Evolutionary conservation across 2,113 vertebrate genomes (phyloP).

Genomic region (Rhadina sibilatrix): DNA sequence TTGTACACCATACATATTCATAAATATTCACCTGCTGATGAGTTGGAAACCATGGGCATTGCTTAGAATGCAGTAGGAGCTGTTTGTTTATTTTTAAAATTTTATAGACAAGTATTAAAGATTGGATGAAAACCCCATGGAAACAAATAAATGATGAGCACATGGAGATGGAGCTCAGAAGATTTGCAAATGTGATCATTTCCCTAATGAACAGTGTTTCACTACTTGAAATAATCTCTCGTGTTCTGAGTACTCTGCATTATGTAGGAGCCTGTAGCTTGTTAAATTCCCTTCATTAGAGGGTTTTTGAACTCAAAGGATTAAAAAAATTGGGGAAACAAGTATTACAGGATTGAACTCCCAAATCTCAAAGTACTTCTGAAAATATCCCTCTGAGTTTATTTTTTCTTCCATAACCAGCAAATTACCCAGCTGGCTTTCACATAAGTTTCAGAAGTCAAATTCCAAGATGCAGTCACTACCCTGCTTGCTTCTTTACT

Average conservation of each 20-base stretch:
- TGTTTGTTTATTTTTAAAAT: slow-evolving; percentile 52
- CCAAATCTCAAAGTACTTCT: slow-evolving; percentile 30
- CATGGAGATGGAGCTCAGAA: slow-evolving; percentile 83
- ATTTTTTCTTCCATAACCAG: neutral
- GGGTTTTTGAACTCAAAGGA: slow-evolving; percentile 36
- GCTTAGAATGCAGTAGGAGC: slow-evolving; percentile 4
- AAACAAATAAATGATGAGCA: slow-evolving; percentile 87
- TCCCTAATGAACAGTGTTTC: slow-evolving; percentile 46
- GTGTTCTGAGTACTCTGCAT: slow-evolving; percentile 40
- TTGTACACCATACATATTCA: slow-evolving; percentile 43
- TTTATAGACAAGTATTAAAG: slow-evolving; percentile 82
- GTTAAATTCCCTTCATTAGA: slow-evolving; percentile 53
- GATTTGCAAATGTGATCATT: slow-evolving; percentile 80
- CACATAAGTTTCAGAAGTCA: neutral
- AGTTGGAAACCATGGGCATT: neutral
- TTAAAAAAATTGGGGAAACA: slow-evolving; percentile 36
- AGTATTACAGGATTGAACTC: slow-evolving; percentile 25
- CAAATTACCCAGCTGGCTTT: neutral
- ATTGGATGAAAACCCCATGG: slow-evolving; percentile 84
- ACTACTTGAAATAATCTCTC: slow-evolving; percentile 49
- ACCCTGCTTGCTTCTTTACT: neutral
- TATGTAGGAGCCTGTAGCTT: slow-evolving; percentile 36
- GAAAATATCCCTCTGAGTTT: slow-evolving; percentile 16
- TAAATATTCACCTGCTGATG: slow-evolving; percentile 22
- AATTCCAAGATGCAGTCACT: neutral